Evolutionary conservation across 2,797 vertebrate genomes (phyloP).

Genomic region (Pantherophis vulpinus): DNA sequence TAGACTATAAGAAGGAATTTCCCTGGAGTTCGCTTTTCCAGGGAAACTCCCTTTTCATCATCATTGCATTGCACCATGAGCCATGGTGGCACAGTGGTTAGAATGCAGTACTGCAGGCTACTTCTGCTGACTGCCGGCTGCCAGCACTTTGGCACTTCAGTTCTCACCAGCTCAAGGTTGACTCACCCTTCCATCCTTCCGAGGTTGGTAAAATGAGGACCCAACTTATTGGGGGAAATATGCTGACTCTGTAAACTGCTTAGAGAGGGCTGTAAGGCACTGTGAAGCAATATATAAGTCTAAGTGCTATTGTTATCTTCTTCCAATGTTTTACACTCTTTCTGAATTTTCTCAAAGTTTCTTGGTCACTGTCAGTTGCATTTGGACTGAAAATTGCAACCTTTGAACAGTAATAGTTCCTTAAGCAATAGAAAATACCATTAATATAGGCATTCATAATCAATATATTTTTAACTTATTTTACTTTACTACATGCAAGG

Average conservation of each 20-base stretch:
- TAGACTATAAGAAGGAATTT: neutral
- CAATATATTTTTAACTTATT: too few species aligned
- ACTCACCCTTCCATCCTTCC: too few species aligned
- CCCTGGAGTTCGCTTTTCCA: neutral
- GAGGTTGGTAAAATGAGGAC: too few species aligned
- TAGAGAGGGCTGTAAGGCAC: too few species aligned
- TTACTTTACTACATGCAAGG: neutral
- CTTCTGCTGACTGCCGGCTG: too few species aligned
- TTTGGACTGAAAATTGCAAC: neutral
- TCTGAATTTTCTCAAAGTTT: neutral
- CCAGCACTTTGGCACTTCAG: too few species aligned
- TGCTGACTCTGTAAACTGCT: too few species aligned
- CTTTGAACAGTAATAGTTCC: neutral
- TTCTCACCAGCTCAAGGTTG: too few species aligned
- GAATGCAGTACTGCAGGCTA: too few species aligned
- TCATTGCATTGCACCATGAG: neutral
- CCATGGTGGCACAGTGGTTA: too few species aligned
- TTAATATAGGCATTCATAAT: neutral
- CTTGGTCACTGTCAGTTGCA: neutral
- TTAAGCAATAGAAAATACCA: neutral
- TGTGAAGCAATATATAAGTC: too few species aligned
- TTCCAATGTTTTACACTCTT: neutral
- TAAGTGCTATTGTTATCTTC: neutral
- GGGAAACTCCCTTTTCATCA: neutral
- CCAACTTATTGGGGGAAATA: too few species aligned